Evolutionary conservation across 30 jellyfish, hydroid and myxozoan genomes (phyloP).

Genomic region (Aurelia coerulea): DNA sequence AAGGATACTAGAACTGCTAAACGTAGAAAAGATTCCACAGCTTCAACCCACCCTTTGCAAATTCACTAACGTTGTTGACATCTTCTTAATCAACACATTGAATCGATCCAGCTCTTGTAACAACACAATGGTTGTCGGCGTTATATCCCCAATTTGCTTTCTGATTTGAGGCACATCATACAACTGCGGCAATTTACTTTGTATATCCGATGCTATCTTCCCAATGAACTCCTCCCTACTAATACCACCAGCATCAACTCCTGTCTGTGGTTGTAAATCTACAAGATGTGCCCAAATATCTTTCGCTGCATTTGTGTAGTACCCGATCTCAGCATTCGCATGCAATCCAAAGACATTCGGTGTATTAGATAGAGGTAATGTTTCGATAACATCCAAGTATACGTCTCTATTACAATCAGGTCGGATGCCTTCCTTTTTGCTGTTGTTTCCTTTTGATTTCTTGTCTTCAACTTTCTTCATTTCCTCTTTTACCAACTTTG

Average conservation of each 20-base stretch:
- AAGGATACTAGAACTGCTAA: too few species aligned
- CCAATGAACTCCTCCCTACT: slow-evolving; percentile 97
- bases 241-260: slow-evolving; percentile 93
- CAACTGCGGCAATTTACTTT: slow-evolving; percentile 79
- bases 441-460: slow-evolving; percentile 51
- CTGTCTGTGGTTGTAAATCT: slow-evolving; percentile 98
- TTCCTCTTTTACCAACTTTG: slow-evolving; percentile 61
- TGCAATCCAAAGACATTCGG: slow-evolving; percentile 97
- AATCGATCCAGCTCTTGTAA: slow-evolving; percentile 95
- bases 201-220: slow-evolving; percentile 92
- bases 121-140: slow-evolving; percentile 94
- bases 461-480: slow-evolving; percentile 48
- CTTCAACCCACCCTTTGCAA: slow-evolving; percentile 74
- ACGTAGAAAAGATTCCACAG: neutral
- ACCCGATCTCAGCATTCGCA: slow-evolving; percentile 97
- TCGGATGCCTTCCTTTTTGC: slow-evolving; percentile 63
- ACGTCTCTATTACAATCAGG: slow-evolving; percentile 92
- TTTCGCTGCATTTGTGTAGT: slow-evolving; percentile 96
- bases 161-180: slow-evolving; percentile 80
- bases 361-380: slow-evolving; percentile 83
- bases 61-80: slow-evolving; percentile 80
- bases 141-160: slow-evolving; percentile 77
- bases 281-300: slow-evolving; percentile 95
- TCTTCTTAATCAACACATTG: slow-evolving; percentile 82
- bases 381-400: slow-evolving; percentile 87